These are phyloP conservation scores for Corythoichthys haematopterus DNA, from an alignment of 2,113 vertebrate genomes.

Conservation along the genomic window DNA sequence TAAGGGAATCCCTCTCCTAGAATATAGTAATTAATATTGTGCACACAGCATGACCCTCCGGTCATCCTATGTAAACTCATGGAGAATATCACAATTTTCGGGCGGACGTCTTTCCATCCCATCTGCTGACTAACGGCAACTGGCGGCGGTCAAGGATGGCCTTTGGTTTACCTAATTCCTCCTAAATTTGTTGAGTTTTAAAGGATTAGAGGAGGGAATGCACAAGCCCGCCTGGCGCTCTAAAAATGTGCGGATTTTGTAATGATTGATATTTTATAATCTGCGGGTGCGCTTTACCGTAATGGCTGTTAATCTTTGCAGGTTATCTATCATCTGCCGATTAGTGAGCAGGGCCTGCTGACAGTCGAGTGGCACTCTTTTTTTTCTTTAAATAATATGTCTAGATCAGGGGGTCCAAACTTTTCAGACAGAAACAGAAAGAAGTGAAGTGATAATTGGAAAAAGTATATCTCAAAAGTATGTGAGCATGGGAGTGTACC, in stretches of 20 bases:
- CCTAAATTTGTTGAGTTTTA: slow-evolving; percentile 59
- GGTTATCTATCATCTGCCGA: slow-evolving; percentile 17
- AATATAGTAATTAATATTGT: slow-evolving; percentile 21
- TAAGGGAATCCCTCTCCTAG: neutral
- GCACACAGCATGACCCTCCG: slow-evolving; percentile 9
- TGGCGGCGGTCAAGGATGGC: slow-evolving; percentile 41
- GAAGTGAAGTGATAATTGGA: too few relatives aligned
- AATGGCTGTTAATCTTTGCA: slow-evolving; percentile 30
- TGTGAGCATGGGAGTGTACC: too few relatives aligned
- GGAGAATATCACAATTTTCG: neutral
- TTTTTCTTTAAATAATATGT: too few relatives aligned
- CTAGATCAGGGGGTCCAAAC: too few relatives aligned
- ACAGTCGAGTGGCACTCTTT: neutral
- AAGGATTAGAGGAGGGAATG: slow-evolving; percentile 58
- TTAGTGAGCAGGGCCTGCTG: neutral
- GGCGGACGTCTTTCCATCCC: neutral
- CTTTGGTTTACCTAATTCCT: slow-evolving; percentile 64
- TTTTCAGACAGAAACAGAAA: too few relatives aligned
- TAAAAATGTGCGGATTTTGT: slow-evolving; percentile 55
- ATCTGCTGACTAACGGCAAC: neutral
- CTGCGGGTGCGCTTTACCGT: slow-evolving; percentile 26
- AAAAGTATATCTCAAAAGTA: too few relatives aligned
- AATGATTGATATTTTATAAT: slow-evolving; percentile 50
- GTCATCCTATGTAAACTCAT: slow-evolving; percentile 10
- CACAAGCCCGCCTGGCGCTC: slow-evolving; percentile 38